These are phyloP conservation scores for Alectura lathami DNA, from an alignment of 2,113 vertebrate species.

Conservation along the genomic window DNA sequence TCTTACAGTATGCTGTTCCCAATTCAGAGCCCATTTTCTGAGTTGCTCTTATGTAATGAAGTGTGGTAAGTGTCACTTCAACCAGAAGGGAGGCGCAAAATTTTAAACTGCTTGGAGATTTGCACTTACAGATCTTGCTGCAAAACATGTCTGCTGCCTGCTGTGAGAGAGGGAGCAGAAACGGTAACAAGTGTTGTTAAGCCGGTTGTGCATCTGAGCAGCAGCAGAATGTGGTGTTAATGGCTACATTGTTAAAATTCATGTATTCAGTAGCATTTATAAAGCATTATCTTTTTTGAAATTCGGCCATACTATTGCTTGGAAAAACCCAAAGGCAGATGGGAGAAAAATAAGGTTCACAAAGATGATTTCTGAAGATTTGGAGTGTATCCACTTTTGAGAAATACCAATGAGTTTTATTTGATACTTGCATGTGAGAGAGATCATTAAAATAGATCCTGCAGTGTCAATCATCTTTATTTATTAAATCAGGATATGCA, in stretches of 20 bases:
- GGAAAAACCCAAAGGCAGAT: background rate
- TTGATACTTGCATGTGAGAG: background rate
- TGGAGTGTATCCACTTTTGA: background rate
- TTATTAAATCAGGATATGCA: background rate
- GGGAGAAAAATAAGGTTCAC: background rate
- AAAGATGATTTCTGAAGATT: background rate
- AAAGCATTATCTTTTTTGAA: background rate
- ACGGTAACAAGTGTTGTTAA: background rate
- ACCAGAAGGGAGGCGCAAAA: background rate
- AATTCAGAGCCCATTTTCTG: background rate
- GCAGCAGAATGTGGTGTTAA: background rate
- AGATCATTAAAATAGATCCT: background rate
- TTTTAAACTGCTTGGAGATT: background rate
- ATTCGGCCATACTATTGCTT: background rate
- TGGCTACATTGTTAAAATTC: background rate
- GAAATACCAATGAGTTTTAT: background rate
- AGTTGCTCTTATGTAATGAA: background rate
- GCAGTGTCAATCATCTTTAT: background rate
- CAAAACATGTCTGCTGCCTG: background rate
- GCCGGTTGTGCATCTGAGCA: background rate
- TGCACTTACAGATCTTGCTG: background rate
- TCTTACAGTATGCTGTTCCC: background rate
- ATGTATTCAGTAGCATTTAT: background rate
- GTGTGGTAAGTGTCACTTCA: background rate
- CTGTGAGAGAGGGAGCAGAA: background rate